Evolutionary conservation across 2,797 vertebrate genomes (phyloP).

Genomic region (Trematomus bernacchii): DNA sequence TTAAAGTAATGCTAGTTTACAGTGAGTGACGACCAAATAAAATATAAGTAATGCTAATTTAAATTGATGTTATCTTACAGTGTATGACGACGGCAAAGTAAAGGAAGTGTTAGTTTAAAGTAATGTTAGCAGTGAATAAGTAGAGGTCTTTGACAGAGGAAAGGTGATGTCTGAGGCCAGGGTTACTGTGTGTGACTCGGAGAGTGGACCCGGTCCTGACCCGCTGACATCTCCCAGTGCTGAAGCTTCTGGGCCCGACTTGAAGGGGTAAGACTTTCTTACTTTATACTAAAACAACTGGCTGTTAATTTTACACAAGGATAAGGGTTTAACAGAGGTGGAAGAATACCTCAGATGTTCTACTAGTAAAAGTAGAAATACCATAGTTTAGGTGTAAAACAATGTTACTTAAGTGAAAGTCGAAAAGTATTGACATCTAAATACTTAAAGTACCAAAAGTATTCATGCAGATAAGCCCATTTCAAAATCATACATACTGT

Average conservation of each 20-base stretch:
- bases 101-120: background rate
- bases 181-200: constrained; percentile 15
- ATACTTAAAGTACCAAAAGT: too few relatives aligned
- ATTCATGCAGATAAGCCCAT: too few relatives aligned
- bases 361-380: too few relatives aligned
- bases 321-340: background rate
- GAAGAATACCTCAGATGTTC: too few relatives aligned
- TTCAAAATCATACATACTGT: too few relatives aligned
- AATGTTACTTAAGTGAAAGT: too few relatives aligned
- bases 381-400: too few relatives aligned
- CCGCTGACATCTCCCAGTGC: background rate
- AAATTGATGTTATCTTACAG: too few relatives aligned
- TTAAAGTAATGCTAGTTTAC: background rate
- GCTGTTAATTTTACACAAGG: background rate
- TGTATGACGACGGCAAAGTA: too few relatives aligned
- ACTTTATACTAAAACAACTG: too few relatives aligned
- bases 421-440: too few relatives aligned
- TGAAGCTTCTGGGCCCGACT: constrained; percentile 32
- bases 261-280: constrained; percentile 56
- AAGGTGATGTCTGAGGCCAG: constrained; percentile 61
- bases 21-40: background rate
- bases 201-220: constrained; percentile 27
- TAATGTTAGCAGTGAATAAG: background rate
- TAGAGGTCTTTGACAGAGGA: background rate
- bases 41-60: too few relatives aligned